These are phyloP conservation scores for Timandra comae DNA, from an alignment of 2,888 invertebrate genomes.

Conservation along the genomic window DNA sequence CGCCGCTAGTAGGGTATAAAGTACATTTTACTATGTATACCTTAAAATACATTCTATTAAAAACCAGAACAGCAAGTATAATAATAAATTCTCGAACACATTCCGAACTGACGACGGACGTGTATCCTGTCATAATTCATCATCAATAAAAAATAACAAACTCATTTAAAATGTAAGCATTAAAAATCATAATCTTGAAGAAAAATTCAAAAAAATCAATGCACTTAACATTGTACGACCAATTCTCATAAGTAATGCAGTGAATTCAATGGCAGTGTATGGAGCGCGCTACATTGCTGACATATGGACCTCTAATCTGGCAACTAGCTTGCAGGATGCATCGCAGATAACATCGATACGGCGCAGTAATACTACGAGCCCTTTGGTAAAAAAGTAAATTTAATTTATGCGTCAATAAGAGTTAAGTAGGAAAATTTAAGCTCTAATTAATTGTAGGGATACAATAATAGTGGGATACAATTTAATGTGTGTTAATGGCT, in stretches of 20 bases:
- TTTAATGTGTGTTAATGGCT: no score
- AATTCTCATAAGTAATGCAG: constrained; percentile 12
- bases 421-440: no score
- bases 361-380: background rate
- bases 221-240: constrained; percentile 17
- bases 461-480: no score
- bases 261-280: constrained; percentile 13
- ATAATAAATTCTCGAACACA: constrained; percentile 4
- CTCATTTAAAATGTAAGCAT: constrained; percentile 5
- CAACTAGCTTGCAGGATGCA: constrained; percentile 3
- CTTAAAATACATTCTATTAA: no score
- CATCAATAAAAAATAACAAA: constrained; percentile 4
- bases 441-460: no score
- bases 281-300: constrained; percentile 5
- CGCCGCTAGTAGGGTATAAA: no score
- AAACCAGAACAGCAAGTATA: no score
- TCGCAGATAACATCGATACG: background rate
- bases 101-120: constrained; percentile 1
- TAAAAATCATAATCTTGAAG: constrained; percentile 15
- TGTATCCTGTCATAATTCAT: constrained; percentile 8
- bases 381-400: no score
- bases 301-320: constrained; percentile 4
- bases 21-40: no score
- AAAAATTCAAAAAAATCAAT: constrained; percentile 16
- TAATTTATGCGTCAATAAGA: no score